phyloP scores from a whole-genome alignment of 37 sponge, comb jelly and placozoan species.

The Mnemiopsis leidyi region DNA sequence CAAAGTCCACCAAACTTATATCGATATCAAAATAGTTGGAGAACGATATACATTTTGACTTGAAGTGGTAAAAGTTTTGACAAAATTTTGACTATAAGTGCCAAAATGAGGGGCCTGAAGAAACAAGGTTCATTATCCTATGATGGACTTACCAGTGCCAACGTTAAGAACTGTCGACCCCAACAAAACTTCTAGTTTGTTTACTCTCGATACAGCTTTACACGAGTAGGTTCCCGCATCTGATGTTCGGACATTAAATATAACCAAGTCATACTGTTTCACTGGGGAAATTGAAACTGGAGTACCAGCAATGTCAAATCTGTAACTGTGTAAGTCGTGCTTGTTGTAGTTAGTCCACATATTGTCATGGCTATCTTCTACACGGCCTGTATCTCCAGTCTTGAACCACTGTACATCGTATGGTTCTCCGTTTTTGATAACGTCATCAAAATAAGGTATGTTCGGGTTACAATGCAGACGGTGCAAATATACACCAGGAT shows the following conservation, averaged over 20 bases:
- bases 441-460: not conserved
- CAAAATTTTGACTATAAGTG: too few relatives aligned
- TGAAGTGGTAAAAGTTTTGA: too few relatives aligned
- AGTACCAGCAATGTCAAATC: not conserved
- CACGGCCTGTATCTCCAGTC: not conserved
- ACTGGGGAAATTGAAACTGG: not conserved
- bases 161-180: not conserved
- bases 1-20: too few relatives aligned
- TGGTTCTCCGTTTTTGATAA: not conserved
- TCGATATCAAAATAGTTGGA: too few relatives aligned
- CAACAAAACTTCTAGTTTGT: not conserved
- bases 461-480: not conserved
- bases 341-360: conserved; percentile 23
- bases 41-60: too few relatives aligned
- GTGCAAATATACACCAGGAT: not conserved
- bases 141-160: not conserved
- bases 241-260: not conserved
- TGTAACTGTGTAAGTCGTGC: not conserved
- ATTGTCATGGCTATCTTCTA: not conserved
- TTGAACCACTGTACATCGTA: conserved; percentile 10
- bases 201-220: not conserved
- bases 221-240: conserved; percentile 2
- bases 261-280: not conserved
- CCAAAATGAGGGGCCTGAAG: too few relatives aligned
- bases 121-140: too few relatives aligned